Percentiles rank a stretch among this genome's conserved stretches.
phyloP scores from a whole-genome alignment of 2,113 vertebrate species.

The Proteles cristata region DNA sequence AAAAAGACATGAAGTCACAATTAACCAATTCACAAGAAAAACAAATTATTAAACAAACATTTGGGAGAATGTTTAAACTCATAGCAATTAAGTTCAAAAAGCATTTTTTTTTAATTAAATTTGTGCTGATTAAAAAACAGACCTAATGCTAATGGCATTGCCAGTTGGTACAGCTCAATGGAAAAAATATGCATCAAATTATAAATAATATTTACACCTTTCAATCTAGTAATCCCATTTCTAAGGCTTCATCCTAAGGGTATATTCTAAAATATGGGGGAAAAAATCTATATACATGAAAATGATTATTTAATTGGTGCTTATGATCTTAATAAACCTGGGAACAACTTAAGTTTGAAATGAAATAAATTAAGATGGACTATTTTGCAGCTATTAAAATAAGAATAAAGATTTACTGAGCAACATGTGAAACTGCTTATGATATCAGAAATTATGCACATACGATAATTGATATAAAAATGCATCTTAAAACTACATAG shows the following conservation, averaged over 20 bases:
- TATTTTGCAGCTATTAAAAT: not conserved
- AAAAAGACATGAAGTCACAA: conserved; percentile 4
- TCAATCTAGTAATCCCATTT: conserved; percentile 1
- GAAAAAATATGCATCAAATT: conserved; percentile 16
- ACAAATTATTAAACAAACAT: not conserved
- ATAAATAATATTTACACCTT: conserved; percentile 27
- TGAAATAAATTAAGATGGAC: not conserved
- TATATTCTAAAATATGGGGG: not conserved
- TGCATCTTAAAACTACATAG: not conserved
- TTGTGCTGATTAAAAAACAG: not conserved
- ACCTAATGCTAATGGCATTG: not conserved
- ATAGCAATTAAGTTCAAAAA: conserved; percentile 44
- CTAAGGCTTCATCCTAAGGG: not conserved
- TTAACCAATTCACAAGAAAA: conserved; percentile 12
- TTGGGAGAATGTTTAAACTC: conserved; percentile 39
- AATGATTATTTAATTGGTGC: not conserved
- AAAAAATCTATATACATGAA: not conserved
- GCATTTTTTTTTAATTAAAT: conserved; percentile 30
- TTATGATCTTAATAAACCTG: conserved; percentile 36
- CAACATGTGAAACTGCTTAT: not conserved
- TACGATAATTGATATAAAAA: not conserved
- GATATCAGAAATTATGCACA: not conserved
- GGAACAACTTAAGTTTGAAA: not conserved
- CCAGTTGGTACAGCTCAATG: not conserved
- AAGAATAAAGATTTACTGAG: conserved; percentile 31